Evolutionary conservation across 2,888 invertebrate genomes (phyloP).

Genomic region (Anorthoa munda): DNA sequence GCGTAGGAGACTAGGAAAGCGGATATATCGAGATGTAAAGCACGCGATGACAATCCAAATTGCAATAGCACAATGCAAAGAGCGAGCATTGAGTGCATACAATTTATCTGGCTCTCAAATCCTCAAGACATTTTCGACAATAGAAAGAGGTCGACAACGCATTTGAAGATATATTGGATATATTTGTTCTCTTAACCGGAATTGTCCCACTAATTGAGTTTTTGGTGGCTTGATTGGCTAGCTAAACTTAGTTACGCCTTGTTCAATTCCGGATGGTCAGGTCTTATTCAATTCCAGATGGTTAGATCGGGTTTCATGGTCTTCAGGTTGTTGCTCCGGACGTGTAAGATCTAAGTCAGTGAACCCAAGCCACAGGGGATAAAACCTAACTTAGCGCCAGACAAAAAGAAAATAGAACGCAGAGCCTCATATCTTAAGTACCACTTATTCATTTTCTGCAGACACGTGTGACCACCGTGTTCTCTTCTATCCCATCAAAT

Average conservation of each 20-base stretch:
- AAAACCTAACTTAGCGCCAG: no score
- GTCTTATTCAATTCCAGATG: neutral
- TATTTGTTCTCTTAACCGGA: neutral
- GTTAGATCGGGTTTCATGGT: no score
- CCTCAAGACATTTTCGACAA: conserved; percentile 11
- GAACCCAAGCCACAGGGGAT: neutral
- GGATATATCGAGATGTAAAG: neutral
- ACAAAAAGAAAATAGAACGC: neutral
- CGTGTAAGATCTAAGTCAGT: neutral
- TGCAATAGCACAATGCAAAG: neutral
- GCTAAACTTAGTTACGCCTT: neutral
- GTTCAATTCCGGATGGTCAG: neutral
- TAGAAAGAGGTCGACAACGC: conserved; percentile 9
- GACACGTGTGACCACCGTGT: neutral
- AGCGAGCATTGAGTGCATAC: conserved; percentile 1
- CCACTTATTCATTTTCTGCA: conserved; percentile 1
- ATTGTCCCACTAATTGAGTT: neutral
- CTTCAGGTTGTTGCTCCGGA: neutral
- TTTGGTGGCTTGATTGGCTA: neutral
- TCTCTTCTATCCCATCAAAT: conserved; percentile 9
- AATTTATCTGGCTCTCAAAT: conserved; percentile 15
- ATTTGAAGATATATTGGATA: neutral
- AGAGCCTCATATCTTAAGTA: neutral
- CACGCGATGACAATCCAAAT: conserved; percentile 8
- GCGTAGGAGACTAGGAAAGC: neutral